These are phyloP conservation scores for Lordiphosa fenestrarum DNA, from an alignment of 2,888 invertebrate species.

Conservation along the genomic window DNA sequence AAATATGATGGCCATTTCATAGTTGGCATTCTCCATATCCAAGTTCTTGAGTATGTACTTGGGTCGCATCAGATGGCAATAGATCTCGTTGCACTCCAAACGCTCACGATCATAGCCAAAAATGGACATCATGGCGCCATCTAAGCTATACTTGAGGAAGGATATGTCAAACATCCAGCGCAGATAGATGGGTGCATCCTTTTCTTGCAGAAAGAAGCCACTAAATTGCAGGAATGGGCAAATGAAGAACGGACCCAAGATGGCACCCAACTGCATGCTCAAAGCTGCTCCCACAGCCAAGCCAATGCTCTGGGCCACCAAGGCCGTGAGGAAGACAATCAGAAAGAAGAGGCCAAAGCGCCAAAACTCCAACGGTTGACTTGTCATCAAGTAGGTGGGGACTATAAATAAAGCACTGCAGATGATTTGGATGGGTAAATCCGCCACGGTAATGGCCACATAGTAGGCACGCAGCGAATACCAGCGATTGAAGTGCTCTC, in stretches of 20 bases:
- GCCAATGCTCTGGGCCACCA: slow-evolving; percentile 93
- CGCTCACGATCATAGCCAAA: slow-evolving; percentile 90
- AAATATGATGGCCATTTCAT: slow-evolving; percentile 84
- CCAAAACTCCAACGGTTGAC: slow-evolving; percentile 88
- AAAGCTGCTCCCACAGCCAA: slow-evolving; percentile 91
- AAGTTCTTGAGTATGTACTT: slow-evolving; percentile 87
- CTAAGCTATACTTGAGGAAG: slow-evolving; percentile 93
- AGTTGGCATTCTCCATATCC: slow-evolving; percentile 86
- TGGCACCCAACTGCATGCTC: slow-evolving; percentile 91
- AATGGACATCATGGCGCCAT: slow-evolving; percentile 89
- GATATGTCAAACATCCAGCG: slow-evolving; percentile 94
- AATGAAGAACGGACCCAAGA: slow-evolving; percentile 92
- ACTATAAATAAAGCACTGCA: slow-evolving; percentile 88
- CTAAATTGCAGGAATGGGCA: slow-evolving; percentile 95
- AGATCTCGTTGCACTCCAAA: slow-evolving; percentile 87
- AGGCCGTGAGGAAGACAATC: slow-evolving; percentile 88
- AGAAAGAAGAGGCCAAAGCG: slow-evolving; percentile 87
- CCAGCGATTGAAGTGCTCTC: slow-evolving; percentile 95
- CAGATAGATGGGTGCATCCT: slow-evolving; percentile 88
- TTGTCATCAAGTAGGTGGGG: slow-evolving; percentile 92
- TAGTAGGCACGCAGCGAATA: slow-evolving; percentile 92
- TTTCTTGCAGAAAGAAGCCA: slow-evolving; percentile 93
- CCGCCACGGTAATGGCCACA: slow-evolving; percentile 88
- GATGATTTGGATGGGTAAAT: slow-evolving; percentile 89
- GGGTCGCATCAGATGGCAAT: slow-evolving; percentile 88